Conservation (phyloP, 2,888 invertebrate species). For the Amphimallon solstitiale region DNA sequence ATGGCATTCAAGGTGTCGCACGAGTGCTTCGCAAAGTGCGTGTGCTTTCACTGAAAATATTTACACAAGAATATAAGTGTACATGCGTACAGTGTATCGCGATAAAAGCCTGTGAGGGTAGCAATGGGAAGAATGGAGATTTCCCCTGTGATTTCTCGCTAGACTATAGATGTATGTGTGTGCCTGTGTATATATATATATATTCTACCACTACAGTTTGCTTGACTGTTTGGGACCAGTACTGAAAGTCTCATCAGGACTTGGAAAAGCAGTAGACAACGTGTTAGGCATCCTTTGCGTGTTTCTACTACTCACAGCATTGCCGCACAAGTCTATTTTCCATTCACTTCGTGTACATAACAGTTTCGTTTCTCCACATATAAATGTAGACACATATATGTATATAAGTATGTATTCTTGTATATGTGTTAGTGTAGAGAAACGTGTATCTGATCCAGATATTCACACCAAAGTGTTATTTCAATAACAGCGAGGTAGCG, state of each 20-base stretch:
- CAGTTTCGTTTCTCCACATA: constrained; percentile 36
- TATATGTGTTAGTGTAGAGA: background rate
- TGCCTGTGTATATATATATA: background rate
- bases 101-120: constrained; percentile 43
- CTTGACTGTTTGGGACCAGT: constrained; percentile 5
- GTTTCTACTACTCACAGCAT: background rate
- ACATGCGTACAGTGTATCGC: constrained; percentile 30
- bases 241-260: constrained; percentile 44
- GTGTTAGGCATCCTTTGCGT: constrained; percentile 41
- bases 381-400: background rate
- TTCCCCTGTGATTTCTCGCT: constrained; percentile 46
- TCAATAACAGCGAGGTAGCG: constrained; percentile 47
- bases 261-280: constrained; percentile 36
- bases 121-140: constrained; percentile 48
- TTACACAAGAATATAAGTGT: constrained; percentile 37
- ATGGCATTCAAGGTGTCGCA: constrained; percentile 20
- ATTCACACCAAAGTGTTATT: constrained; percentile 44
- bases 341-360: background rate
- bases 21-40: constrained; percentile 27
- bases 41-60: constrained; percentile 36
- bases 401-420: background rate
- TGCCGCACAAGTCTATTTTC: constrained; percentile 31
- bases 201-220: constrained; percentile 1
- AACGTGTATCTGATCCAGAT: constrained; percentile 43
- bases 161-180: background rate